Evolutionary conservation across 2,113 vertebrate species (phyloP), one percentile per base, ranked within the genome.

Genomic region (Girardinichthys multiradiatus): DNA sequence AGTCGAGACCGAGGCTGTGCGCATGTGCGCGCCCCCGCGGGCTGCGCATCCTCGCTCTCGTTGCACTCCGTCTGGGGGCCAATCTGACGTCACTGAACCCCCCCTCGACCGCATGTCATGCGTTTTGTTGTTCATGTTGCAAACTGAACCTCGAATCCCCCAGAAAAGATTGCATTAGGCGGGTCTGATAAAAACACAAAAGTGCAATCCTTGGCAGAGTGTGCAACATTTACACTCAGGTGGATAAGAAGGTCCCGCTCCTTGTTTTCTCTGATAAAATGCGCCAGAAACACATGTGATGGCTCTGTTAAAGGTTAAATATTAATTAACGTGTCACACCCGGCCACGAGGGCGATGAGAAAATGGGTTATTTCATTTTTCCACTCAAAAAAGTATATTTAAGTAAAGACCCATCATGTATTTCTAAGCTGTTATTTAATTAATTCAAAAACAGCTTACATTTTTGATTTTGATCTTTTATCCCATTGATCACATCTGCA

Each of bases 241-340:
- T 67, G 87, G 88, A 90, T 92, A 92, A 92, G 82, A 61, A 37
- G 39, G 78, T 74, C 77, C 54, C 63, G 82, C 61, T 83, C 64
- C 85, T 75, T 91, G 84, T 89, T 91, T 90, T 82, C 68, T 69
- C 86, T 80, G 91, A 93, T 93, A 93, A 94, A 88, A 68, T 91
- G 92, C 91, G 90, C 90, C 91, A 87, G 87, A 13, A 57, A 3
- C 72, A 24, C 86, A 89, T 80, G 90, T 90, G 90, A 92, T 80
- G 79, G 70, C 69, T 85, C 75, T 83, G 57, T 68, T 72, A 70
- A 82, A 81, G 83, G 93, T 94, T 94, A 92, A 92, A 93, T 90
- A 93, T 93, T 92, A 91, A 94, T 87, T 80, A 78, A 78, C 79
- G 63, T 85, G 86, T 90, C 83, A 87, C 77, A 69, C 65, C 39